Conservation (phyloP, 2,113 vertebrate species). For the western clawed frog (Xenopus tropicalis) region UCB_Xtro_10.0 CM004443.2:209372501-209373000, state of each 20-base stretch:
- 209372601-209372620: slow-evolving; percentile 29
- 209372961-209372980: too few species aligned
- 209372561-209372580: slow-evolving; percentile 43
- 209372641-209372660: slow-evolving; percentile 16
- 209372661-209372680: neutral
- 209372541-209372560: slow-evolving; percentile 42
- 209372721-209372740: neutral
- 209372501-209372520: slow-evolving; percentile 44
- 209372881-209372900: too few species aligned
- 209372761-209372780: neutral
- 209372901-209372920: too few species aligned
- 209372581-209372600: slow-evolving; percentile 40
- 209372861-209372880: too few species aligned
- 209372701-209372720: neutral
- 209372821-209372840: too few species aligned
- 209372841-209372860: too few species aligned
- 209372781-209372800: too few species aligned
- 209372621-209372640: slow-evolving; percentile 39
- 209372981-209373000: too few species aligned
- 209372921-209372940: too few species aligned
- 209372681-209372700: neutral
- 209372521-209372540: slow-evolving; percentile 43
- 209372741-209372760: neutral
- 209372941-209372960: too few species aligned
- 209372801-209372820: too few species aligned